These are phyloP conservation scores for Genyomyrus donnyi DNA, from an alignment of 2,113 vertebrate genomes.

Conservation along the genomic window DNA sequence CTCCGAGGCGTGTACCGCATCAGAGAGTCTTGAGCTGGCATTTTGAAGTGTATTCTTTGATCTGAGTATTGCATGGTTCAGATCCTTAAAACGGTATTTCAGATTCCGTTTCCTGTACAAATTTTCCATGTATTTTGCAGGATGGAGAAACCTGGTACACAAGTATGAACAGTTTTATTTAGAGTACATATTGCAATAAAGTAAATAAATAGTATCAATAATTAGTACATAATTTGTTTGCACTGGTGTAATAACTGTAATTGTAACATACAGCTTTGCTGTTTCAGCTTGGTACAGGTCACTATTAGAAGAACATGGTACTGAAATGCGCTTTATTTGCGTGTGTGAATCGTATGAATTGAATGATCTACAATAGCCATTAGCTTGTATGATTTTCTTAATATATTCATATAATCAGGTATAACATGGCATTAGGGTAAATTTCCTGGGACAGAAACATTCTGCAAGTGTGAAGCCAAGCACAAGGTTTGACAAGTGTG, in stretches of 20 bases:
- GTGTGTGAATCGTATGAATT: background rate
- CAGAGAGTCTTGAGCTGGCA: background rate
- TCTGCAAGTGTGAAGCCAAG: background rate
- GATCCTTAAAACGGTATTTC: background rate
- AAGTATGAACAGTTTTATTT: constrained; percentile 1
- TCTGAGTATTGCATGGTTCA: background rate
- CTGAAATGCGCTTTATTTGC: background rate
- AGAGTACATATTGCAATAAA: background rate
- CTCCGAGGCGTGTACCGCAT: background rate
- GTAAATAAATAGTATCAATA: background rate
- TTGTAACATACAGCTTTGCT: background rate
- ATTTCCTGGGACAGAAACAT: background rate
- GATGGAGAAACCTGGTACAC: background rate
- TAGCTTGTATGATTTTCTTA: background rate
- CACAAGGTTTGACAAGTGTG: background rate
- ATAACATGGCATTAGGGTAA: background rate
- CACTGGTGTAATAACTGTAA: background rate
- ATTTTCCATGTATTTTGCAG: background rate
- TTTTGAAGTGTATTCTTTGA: background rate
- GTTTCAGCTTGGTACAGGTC: background rate
- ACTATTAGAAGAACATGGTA: background rate
- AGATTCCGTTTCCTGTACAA: background rate
- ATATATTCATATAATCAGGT: background rate
- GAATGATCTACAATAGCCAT: background rate
- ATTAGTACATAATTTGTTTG: background rate